phyloP scores from a whole-genome alignment of 2,113 vertebrate species.

The Cyanoliseus patagonus region DNA sequence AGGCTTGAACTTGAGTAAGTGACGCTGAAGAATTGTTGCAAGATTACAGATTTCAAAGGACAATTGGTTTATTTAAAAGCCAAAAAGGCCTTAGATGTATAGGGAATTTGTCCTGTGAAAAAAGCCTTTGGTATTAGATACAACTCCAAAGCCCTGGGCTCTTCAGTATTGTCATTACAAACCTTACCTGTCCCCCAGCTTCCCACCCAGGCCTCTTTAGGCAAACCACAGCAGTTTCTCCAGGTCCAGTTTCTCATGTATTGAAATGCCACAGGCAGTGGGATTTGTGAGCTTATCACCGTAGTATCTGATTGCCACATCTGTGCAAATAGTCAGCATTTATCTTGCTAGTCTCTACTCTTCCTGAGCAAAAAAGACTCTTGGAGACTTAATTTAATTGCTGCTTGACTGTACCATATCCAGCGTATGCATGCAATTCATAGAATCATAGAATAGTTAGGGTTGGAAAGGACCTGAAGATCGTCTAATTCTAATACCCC shows the following conservation, averaged over 20 bases:
- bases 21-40: background rate
- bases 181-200: background rate
- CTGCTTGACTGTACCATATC: background rate
- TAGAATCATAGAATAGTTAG: background rate
- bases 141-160: background rate
- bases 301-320: background rate
- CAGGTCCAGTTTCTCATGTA: background rate
- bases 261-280: background rate
- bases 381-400: background rate
- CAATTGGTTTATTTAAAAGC: background rate
- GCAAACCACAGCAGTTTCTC: background rate
- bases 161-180: background rate
- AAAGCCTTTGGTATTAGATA: background rate
- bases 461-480: background rate
- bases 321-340: background rate
- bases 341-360: background rate
- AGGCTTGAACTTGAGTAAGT: background rate
- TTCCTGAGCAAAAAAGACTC: background rate
- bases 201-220: background rate
- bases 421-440: rapidly evolving
- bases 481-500: background rate
- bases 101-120: background rate
- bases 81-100: background rate
- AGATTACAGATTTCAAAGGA: background rate
- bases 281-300: background rate